Base-by-base conservation (phyloP, 2,113 vertebrate species). In the Paraplagusia blochii region DNA sequence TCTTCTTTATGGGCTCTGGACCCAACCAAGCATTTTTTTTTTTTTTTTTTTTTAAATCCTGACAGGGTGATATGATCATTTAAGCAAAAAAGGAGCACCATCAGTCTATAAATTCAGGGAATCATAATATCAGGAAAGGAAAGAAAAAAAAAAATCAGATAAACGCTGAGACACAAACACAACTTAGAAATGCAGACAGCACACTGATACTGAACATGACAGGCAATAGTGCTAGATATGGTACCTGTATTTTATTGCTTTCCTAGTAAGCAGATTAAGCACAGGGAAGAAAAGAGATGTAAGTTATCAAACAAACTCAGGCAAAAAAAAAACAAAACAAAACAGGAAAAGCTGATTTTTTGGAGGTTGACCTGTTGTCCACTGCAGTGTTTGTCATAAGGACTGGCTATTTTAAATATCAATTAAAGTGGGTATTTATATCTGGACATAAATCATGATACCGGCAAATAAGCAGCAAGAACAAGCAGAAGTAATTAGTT, bases 231-330 rank as follows among this genome's bases (percentile, higher is more conserved):
- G 66, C 60, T 80, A 93, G 86, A 91, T 93, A 96, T 92, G 40
- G 93, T 98, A 98, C 94, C 95, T 98, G 93, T 83, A 91, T 82
- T 93, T 98, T 98, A 95, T 91, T 90, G 94, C 94, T 94, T 94
- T 95, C 94, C 95, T 96, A 92, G 91, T 89, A 93, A 92, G 92
- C 93, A 88, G 90, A 91, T 91, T 94, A 92, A 93, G 93, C 93
- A 91, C 92, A 90, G 86, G 92, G 94, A 88, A 78, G 70, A 94
- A 93, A 95, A 90, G 91, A 95, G 89, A 95, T 92, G 87, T 92
- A 88, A 80, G 90, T 95, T 93, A 93, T 90, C 92, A 94, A 66
- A 80, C 40, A 33, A 45, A 72, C 52, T n/a, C n/a, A n/a, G n/a
- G n/a, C n/a, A n/a, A n/a, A n/a, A n/a, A n/a, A n/a, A n/a, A n/a